Evolutionary conservation across 2,113 vertebrate species (phyloP), one percentile per base, ranked within the genome.

Genomic region (Callorhinus ursinus): DNA sequence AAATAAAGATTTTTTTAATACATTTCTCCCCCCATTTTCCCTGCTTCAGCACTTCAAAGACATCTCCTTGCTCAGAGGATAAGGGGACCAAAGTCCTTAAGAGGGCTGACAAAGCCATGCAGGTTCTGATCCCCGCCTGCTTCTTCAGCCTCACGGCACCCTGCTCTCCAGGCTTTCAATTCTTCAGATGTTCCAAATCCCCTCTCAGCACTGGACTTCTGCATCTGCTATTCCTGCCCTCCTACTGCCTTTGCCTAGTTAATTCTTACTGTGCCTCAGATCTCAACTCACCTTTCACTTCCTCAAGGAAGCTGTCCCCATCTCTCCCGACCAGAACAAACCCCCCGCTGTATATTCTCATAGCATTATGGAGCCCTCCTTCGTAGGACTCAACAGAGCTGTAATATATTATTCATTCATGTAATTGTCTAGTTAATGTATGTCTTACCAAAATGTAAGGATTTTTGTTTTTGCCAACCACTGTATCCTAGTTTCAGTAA

Each of bases 401-500:
- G 4, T 36, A 61, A 81, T 13, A 42, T 57, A 71, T 86, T 59
- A 42, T 42, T 69, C 1, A 0, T 39, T 59, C 90, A 46, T 61
- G 7, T 72, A 72, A 53, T 22, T 72, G 18, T 82, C 63, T 92
- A 79, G 39, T 51, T 86, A 90, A 71, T 16, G 4, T 53, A 24
- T 1, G 19, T 82, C 88, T 95, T 63, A 89, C 2, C 46, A 51
- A 95, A 92, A 57, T 42, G 39, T 21, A 72, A 36, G 57, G 65
- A 91, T n/a, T 74, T 91, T 81, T 84, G 24, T 76, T 92, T 97
- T 93, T 53, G 79, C 26, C 46, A 61, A 83, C 15, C 49, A 79
- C 28, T 79, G 26, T 72, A 92, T 19, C 49, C 59, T 28, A 96
- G 22, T 26, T 39, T 83, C 21, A 77, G 18, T 69, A 93, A 89